Evolutionary conservation across 2,888 invertebrate genomes (phyloP).

Genomic region (Chloromyia formosa): DNA sequence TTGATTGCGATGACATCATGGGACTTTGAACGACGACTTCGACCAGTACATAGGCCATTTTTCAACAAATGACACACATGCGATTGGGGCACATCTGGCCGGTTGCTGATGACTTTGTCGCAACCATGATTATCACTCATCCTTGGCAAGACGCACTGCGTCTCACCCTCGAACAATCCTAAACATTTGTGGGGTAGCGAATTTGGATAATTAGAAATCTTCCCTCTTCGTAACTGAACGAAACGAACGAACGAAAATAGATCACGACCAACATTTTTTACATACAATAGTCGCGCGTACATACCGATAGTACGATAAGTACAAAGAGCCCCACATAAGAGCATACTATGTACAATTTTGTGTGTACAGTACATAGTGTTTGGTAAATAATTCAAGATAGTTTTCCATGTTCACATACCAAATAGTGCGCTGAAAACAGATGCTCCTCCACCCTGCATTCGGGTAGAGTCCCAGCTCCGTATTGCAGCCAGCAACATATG

Average conservation of each 20-base stretch:
- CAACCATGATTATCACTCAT: too few relatives aligned
- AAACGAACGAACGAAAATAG: slow-evolving; percentile 14
- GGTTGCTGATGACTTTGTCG: background rate
- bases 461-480: too few relatives aligned
- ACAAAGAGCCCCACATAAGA: too few relatives aligned
- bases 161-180: background rate
- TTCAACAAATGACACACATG: too few relatives aligned
- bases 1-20: too few relatives aligned
- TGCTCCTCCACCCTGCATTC: too few relatives aligned
- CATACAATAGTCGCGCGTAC: background rate
- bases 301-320: background rate
- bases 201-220: slow-evolving; percentile 15
- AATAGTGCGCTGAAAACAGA: too few relatives aligned
- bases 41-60: too few relatives aligned
- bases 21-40: too few relatives aligned
- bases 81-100: slow-evolving; percentile 11
- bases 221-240: background rate
- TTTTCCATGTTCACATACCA: slow-evolving; percentile 10
- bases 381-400: slow-evolving; percentile 6
- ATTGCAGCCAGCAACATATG: slow-evolving; percentile 12
- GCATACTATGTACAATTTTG: too few relatives aligned
- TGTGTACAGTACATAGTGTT: background rate
- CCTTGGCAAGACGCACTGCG: too few relatives aligned
- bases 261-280: slow-evolving; percentile 29
- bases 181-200: background rate